Evolutionary conservation across 2,113 vertebrate genomes (phyloP).

Genomic region (Prolemur simus): DNA sequence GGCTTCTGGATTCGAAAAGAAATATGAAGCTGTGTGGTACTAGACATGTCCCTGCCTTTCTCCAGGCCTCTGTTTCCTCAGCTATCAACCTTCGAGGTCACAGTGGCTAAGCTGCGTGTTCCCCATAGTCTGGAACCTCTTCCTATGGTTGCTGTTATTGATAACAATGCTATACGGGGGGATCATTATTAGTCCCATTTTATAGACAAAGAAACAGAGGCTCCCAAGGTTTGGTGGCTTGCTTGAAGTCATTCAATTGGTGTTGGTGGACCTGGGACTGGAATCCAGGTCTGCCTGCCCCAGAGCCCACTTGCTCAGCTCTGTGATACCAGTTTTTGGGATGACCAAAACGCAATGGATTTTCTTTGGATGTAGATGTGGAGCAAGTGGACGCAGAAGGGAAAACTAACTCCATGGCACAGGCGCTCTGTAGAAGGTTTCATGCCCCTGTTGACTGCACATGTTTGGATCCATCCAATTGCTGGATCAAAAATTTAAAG

Average conservation of each 20-base stretch:
- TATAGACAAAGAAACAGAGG: neutral
- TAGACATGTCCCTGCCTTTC: neutral
- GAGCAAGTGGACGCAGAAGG: neutral
- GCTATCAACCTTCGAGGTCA: fast-evolving
- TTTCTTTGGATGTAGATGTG: neutral
- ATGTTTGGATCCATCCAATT: neutral
- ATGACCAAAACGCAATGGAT: neutral
- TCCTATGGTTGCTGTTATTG: neutral
- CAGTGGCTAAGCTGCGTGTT: neutral
- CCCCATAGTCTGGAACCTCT: neutral
- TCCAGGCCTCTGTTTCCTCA: neutral
- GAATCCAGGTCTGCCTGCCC: neutral
- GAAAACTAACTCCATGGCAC: neutral
- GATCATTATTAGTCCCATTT: neutral
- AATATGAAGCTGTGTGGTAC: neutral
- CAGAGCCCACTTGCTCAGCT: neutral
- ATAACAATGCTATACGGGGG: too few species aligned
- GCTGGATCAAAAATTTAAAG: neutral
- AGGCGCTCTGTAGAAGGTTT: neutral
- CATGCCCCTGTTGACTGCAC: neutral
- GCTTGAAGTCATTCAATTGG: neutral
- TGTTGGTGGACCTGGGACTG: neutral
- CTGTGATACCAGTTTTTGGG: neutral
- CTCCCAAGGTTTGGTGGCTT: neutral
- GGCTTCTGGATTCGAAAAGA: neutral